A percentile compares a stretch with the other conserved stretches of the same genome.
These are phyloP conservation scores for Pseudococcus longispinus DNA, from an alignment of 2,888 invertebrate genomes.

Conservation along the genomic window DNA sequence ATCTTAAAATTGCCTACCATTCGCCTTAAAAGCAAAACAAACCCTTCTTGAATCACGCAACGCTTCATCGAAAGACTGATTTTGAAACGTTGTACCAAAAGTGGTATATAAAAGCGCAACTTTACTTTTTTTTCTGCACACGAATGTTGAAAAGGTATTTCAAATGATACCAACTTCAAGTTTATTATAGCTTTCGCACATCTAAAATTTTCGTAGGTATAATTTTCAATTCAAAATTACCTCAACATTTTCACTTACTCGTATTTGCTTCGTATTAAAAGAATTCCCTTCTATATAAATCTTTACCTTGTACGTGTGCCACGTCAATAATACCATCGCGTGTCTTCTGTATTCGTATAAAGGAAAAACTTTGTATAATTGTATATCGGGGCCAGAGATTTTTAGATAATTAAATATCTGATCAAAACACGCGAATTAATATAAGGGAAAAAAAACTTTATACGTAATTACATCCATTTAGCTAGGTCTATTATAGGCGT, in stretches of 20 bases:
- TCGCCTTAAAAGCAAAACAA: background rate
- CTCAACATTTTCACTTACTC: too few relatives aligned
- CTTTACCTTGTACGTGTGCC: background rate
- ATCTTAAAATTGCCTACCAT: background rate
- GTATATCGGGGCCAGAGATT: background rate
- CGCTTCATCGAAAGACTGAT: too few relatives aligned
- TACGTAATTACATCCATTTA: background rate
- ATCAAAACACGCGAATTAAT: background rate
- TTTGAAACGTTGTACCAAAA: too few relatives aligned
- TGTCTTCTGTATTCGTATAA: background rate
- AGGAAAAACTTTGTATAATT: background rate
- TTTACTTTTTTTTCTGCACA: too few relatives aligned
- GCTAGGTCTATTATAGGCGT: background rate
- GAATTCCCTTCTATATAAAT: too few relatives aligned
- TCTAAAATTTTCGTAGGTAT: too few relatives aligned
- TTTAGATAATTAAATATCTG: conserved; percentile 6
- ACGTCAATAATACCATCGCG: background rate
- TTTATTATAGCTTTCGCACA: too few relatives aligned
- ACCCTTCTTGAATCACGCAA: background rate
- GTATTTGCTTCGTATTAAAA: too few relatives aligned
- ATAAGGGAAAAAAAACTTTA: background rate
- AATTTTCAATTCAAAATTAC: too few relatives aligned
- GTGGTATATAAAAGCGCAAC: too few relatives aligned
- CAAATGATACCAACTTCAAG: too few relatives aligned
- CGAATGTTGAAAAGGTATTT: too few relatives aligned